Percentiles rank a stretch among this genome's conserved stretches.
phyloP scores from a whole-genome alignment of 2,113 vertebrate species.

The Canis aureus region DNA sequence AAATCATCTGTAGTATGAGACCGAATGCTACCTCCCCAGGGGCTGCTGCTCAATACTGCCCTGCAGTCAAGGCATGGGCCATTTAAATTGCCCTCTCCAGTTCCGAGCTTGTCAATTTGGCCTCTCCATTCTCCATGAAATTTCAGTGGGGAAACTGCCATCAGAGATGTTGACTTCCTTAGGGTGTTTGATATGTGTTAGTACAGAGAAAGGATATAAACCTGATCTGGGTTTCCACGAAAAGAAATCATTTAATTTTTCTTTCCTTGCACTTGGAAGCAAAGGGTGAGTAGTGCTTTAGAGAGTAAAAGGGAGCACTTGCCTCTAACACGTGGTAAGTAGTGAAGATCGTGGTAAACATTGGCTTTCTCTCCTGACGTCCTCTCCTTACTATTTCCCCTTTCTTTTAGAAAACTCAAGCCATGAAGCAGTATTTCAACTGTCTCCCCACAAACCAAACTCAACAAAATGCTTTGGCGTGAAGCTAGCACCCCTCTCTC shows the following conservation, averaged over 20 bases:
- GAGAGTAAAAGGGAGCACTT: neutral
- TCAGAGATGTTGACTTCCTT: neutral
- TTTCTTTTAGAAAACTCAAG: conserved; percentile 82
- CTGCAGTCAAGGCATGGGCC: accelerated
- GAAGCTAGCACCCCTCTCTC: neutral
- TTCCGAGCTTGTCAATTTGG: neutral
- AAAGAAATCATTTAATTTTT: neutral
- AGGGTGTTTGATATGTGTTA: neutral
- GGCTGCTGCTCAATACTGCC: neutral
- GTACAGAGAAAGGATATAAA: neutral
- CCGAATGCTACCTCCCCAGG: accelerated
- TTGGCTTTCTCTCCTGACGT: neutral
- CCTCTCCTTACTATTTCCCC: neutral
- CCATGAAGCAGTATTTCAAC: conserved; percentile 24
- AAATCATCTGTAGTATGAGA: no score
- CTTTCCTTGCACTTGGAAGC: neutral
- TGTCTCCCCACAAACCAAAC: neutral
- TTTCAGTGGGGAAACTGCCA: neutral
- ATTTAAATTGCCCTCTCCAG: no score
- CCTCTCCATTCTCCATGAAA: neutral
- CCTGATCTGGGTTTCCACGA: neutral
- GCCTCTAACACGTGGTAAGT: no score
- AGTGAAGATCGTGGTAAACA: neutral
- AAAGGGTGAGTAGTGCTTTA: neutral
- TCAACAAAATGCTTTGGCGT: neutral